Percentiles rank a stretch among this genome's conserved stretches.
Evolutionary conservation across 92 coral and sea anemone genomes (phyloP).

Genomic region (Plumapathes pennacea): DNA sequence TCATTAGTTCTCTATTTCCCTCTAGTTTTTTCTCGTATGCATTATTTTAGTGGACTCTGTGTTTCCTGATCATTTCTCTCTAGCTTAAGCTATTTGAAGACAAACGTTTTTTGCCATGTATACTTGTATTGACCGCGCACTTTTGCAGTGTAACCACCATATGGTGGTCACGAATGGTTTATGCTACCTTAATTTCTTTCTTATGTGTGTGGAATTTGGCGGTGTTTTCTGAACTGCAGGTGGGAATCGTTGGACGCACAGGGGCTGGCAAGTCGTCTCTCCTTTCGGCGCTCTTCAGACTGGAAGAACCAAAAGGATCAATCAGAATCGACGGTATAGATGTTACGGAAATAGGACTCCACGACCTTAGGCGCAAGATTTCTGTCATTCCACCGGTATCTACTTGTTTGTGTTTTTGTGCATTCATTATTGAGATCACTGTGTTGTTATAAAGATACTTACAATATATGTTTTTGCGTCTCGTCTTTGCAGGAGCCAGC

Average conservation of each 20-base stretch:
- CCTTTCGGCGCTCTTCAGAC: conserved; percentile 71
- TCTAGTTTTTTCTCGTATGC: no score
- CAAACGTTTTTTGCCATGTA: no score
- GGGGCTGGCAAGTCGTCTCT: conserved; percentile 95
- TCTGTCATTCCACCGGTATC: conserved; percentile 91
- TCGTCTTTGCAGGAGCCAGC: conserved; percentile 85
- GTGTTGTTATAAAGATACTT: neutral
- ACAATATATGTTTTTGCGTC: neutral
- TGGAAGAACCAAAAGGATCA: conserved; percentile 77
- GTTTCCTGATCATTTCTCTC: no score
- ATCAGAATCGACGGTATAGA: conserved; percentile 83
- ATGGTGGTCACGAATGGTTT: neutral
- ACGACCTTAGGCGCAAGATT: conserved; percentile 73
- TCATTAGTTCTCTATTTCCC: no score
- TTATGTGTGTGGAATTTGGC: neutral
- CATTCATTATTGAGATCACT: neutral
- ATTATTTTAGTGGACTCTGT: no score
- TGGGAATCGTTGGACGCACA: conserved; percentile 93
- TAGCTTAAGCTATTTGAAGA: no score
- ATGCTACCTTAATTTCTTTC: no score
- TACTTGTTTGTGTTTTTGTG: neutral
- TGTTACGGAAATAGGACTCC: conserved; percentile 73
- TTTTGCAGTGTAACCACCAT: neutral
- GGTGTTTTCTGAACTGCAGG: conserved; percentile 21
- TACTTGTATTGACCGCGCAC: no score